These are phyloP conservation scores for Bubalus kerabau DNA, from an alignment of 2,113 vertebrate species.

Conservation along the genomic window DNA sequence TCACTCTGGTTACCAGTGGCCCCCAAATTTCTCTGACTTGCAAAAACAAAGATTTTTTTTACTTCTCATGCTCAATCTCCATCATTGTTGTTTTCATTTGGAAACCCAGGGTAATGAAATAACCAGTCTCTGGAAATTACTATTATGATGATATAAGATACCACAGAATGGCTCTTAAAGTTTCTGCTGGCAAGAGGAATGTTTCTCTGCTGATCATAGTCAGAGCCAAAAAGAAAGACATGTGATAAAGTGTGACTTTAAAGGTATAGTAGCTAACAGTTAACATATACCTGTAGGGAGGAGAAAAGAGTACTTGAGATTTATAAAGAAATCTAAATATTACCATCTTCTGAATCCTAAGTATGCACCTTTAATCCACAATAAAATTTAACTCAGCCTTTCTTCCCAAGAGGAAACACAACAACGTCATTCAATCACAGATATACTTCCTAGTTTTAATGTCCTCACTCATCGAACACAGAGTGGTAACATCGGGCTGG, in stretches of 20 bases:
- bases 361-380: background rate
- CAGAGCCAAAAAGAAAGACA: background rate
- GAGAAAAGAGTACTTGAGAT: background rate
- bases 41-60: background rate
- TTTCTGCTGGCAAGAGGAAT: background rate
- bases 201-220: background rate
- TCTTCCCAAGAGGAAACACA: background rate
- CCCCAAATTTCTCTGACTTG: background rate
- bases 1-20: background rate
- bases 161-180: background rate
- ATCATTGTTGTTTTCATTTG: background rate
- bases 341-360: background rate
- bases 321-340: background rate
- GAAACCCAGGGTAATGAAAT: background rate
- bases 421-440: background rate
- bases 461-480: background rate
- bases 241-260: background rate
- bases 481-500: rapidly evolving
- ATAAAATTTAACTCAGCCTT: background rate
- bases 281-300: background rate
- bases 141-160: background rate
- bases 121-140: background rate
- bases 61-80: background rate
- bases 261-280: background rate
- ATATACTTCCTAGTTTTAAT: background rate